These are phyloP conservation scores for Notarius lentiginosus DNA, from an alignment of 2,113 vertebrate species.

Conservation along the genomic window DNA sequence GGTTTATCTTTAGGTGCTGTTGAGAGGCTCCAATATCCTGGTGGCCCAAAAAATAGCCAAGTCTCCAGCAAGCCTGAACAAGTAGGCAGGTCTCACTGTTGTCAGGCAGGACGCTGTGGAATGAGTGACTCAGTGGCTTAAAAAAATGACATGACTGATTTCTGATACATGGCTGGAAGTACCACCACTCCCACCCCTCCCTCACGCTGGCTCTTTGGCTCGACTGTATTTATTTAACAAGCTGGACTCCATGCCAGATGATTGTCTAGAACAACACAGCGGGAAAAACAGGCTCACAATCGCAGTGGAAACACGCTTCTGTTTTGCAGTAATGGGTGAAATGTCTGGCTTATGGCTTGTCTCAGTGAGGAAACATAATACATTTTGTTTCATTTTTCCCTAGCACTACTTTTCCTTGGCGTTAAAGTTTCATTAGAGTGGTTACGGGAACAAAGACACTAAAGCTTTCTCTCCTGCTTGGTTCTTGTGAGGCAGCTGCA, in stretches of 20 bases:
- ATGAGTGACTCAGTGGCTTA: slow-evolving; percentile 50
- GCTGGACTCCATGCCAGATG: slow-evolving; percentile 41
- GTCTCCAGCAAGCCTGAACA: slow-evolving; percentile 58
- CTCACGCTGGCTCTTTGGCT: slow-evolving; percentile 44
- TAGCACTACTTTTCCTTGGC: slow-evolving; percentile 43
- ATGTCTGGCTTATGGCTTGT: slow-evolving; percentile 48
- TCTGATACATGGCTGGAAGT: slow-evolving; percentile 38
- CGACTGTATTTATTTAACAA: slow-evolving; percentile 48
- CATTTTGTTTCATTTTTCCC: slow-evolving; percentile 54
- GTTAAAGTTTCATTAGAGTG: slow-evolving; percentile 49
- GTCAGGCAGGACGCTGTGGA: slow-evolving; percentile 38
- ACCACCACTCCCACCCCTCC: slow-evolving; percentile 32
- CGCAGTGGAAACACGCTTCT: slow-evolving; percentile 57
- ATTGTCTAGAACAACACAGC: slow-evolving; percentile 38
- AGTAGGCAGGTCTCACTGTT: slow-evolving; percentile 42
- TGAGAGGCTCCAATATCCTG: slow-evolving; percentile 46
- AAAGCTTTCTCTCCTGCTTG: slow-evolving; percentile 38
- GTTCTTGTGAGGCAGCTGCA: slow-evolving; percentile 28
- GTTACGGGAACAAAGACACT: slow-evolving; percentile 54
- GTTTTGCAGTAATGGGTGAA: slow-evolving; percentile 52
- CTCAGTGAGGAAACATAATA: slow-evolving; percentile 55
- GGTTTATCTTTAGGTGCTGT: slow-evolving; percentile 58
- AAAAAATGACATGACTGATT: slow-evolving; percentile 41
- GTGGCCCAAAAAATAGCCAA: slow-evolving; percentile 61
- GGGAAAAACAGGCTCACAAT: slow-evolving; percentile 32